Evolutionary conservation across 2,888 invertebrate genomes (phyloP), one percentile per base, ranked within the genome.

Genomic region (Eulithis prunata): DNA sequence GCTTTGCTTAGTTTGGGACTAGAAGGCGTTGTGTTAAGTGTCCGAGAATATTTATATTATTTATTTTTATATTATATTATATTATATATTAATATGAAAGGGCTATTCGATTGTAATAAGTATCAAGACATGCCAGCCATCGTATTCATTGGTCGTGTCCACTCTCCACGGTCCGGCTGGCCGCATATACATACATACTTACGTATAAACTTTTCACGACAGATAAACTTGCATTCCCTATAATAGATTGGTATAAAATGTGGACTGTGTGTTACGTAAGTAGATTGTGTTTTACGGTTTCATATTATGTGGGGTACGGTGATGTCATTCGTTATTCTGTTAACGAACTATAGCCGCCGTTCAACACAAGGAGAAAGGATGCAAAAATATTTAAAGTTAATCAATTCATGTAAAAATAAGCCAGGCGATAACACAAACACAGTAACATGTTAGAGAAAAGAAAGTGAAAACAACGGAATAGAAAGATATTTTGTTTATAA

Each of bases 191-290:
- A 57, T 46, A 64, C 54, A 61, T 67, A 70, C 63, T 8, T 72
- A 74, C 28, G 41, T 74, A 71, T 69, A 66, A 71, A 77, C 74
- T 76, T 75, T 74, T 68, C 71, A 74, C 66, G 72, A 71, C 68
- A 69, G 71, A 71, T 73, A 71, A 69, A 71, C 64, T 68, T 75
- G 75, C 74, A 76, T 68, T 61, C 43, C 56, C 57, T 68, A 49
- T 51, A 43, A 36, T 38, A 54, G 14, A 21, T 49, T 11, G 10
- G 36, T 38, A 53, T 13, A n/a, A 21, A 36, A 36, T 43, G 62
- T 43, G 45, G 56, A 32, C 5, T 43, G 38, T 32, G 10, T 12
- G 21, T 12, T 43, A 21, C 43, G 21, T 47, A 47, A 47, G 47
- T 47, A 47, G 14, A 21, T 47, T 21, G 47, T 47, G 21, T 47